Evolutionary conservation across 2,113 vertebrate species (phyloP), one percentile per base, ranked within the genome.

Genomic region (Rhipidura dahli): DNA sequence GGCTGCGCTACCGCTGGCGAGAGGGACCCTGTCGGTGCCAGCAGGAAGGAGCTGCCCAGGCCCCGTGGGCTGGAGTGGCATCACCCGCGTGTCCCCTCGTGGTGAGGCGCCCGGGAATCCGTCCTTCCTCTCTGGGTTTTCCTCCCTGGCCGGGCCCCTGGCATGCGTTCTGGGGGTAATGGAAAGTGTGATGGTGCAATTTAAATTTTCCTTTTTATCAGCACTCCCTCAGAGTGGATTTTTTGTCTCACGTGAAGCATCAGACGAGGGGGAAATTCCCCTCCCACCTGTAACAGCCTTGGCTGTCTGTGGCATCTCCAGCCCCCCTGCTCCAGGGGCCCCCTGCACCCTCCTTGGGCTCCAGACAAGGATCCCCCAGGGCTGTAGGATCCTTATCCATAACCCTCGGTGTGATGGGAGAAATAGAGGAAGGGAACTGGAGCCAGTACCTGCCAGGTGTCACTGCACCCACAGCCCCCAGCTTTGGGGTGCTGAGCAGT

Each of bases 141-240:
- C 87, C 92, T 94, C 23, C 40, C 35, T 1, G 63, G 47, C 77
- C 8, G 27, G 24, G 49, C 35, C 72, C 18, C 77, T 21, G 13
- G 35, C 14, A 6, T 14, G 3, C 37, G 6, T 90, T 90, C 57
- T 1, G 35, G 57, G 93, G 77, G 14, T 31, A 7, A 84, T 61
- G 95, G 96, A 97, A 97, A 96, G 21, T 85, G 47, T 96, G 95
- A 93, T 66, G 93, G 82, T 70, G 90, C 22, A 31, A 71, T 42
- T 84, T 13, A 50, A 40, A 93, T 93, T 75, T 94, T 68, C 96
- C 92, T 87, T 15, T 0, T 40, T 70, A 76, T 91, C 95, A 87
- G 69, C 87, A 15, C 73, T 65, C 56, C 72, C 65, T 50, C 69
- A 3, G 28, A 54, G n/a, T 14, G 65, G 81, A 87, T 71, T 22